These are phyloP conservation scores for Bos javanicus DNA, from an alignment of 2,113 vertebrate species.

Conservation along the genomic window DNA sequence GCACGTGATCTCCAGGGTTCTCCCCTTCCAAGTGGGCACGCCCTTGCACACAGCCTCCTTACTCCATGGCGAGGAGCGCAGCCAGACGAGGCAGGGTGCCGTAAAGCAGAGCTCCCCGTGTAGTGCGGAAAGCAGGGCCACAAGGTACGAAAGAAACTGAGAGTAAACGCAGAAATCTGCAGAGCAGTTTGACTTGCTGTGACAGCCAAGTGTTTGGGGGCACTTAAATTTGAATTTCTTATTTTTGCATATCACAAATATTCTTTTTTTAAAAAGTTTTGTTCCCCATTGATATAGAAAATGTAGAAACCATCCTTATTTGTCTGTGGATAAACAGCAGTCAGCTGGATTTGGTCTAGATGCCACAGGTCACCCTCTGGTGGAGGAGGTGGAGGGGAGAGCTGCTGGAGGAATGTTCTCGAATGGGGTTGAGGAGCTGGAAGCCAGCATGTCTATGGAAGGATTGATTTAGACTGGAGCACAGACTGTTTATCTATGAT, in stretches of 20 bases:
- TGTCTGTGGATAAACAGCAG: neutral
- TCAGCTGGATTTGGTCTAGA: neutral
- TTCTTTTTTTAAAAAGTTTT: neutral
- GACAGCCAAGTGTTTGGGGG: neutral
- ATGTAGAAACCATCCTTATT: neutral
- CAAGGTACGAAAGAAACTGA: neutral
- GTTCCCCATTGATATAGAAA: neutral
- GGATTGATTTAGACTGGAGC: neutral
- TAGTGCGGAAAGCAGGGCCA: fast-evolving
- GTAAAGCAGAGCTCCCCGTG: fast-evolving
- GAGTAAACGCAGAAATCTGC: neutral
- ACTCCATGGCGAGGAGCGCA: neutral
- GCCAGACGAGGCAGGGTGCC: neutral
- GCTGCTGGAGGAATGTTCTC: neutral
- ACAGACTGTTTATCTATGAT: neutral
- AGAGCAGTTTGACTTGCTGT: neutral
- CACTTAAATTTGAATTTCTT: neutral
- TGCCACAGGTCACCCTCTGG: neutral
- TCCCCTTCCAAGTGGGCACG: neutral
- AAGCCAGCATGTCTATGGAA: neutral
- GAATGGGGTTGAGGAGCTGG: neutral
- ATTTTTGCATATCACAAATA: neutral
- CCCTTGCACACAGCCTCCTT: neutral
- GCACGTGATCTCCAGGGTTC: neutral
- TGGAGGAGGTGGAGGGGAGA: neutral